Evolutionary conservation across 2,113 vertebrate species (phyloP), one percentile per base, ranked within the genome.

Genomic region (Gasterosteus nipponicus): DNA sequence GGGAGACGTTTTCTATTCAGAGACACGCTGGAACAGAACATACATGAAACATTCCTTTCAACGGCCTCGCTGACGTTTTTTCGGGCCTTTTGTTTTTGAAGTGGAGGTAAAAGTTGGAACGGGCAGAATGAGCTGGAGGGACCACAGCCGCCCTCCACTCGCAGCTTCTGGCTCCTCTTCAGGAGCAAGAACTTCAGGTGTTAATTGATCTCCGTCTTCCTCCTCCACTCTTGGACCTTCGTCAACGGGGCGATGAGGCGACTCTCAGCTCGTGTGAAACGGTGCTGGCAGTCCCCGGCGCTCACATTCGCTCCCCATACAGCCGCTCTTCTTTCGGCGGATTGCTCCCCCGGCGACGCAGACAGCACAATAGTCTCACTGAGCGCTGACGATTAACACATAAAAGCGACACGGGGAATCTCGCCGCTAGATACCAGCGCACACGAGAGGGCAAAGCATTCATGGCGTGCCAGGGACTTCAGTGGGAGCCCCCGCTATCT

Each of bases 321-420:
- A 7, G 51, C 22, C 76, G 2, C 10, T 8, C 29, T 39, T 76
- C 47, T 80, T 78, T 84, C 63, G 80, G 51, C 68, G 22, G 84
- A 91, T 90, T 87, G 74, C 86, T 86, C 87, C 87, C 89, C 85
- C 81, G 83, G 84, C 86, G 71, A 92, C 80, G 81, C 73, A 71
- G 88, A 82, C 82, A 78, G 88, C 88, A 93, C 90, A 92, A 92
- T 90, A 78, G 88, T 89, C 84, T 90, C 81, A 84, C 86, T 86
- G 91, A 94, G 90, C 86, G 89, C 83, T 76, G 81, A 85, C 86
- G 90, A 93, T 93, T 92, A 94, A 90, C 85, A 89, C 91, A 91
- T 91, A 94, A 93, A 92, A 94, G 91, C 89, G 72, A 83, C 87
- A 92, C 77, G 69, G 91, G 92, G 89, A 92, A 91, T 91, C 84